These are phyloP conservation scores for Caiman crocodilus DNA, from an alignment of 2,797 vertebrate genomes.

Conservation along the genomic window DNA sequence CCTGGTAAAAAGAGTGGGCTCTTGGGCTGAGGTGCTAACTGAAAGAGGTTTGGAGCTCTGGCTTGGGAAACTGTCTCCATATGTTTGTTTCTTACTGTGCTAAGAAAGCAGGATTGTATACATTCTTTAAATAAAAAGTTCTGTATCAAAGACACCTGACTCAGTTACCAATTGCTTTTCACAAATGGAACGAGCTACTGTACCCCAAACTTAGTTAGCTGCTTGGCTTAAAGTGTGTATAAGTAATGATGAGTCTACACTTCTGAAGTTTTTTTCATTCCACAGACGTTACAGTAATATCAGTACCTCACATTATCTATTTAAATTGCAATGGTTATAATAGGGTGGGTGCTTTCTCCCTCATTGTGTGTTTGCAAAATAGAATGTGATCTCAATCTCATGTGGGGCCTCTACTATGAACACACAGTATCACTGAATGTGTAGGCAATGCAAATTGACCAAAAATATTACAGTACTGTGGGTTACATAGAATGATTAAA, in stretches of 20 bases:
- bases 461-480: not conserved
- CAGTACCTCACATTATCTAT: not conserved
- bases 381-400: not conserved
- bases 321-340: not conserved
- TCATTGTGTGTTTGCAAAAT: not conserved
- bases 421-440: too few species aligned
- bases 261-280: not conserved
- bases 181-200: not conserved
- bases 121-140: not conserved
- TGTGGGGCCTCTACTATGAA: not conserved
- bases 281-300: not conserved
- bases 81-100: not conserved
- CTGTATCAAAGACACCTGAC: not conserved
- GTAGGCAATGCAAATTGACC: not conserved
- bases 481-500: not conserved
- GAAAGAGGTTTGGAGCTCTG: not conserved
- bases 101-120: too few species aligned
- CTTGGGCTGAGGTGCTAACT: fast-evolving
- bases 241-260: not conserved
- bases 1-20: not conserved
- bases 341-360: constrained; percentile 5
- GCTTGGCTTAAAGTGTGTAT: too few species aligned
- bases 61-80: not conserved
- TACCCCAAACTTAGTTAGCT: too few species aligned
- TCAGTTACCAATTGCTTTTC: not conserved